Conservation (phyloP, 2,113 vertebrate species). For the Tinamus guttatus region DNA sequence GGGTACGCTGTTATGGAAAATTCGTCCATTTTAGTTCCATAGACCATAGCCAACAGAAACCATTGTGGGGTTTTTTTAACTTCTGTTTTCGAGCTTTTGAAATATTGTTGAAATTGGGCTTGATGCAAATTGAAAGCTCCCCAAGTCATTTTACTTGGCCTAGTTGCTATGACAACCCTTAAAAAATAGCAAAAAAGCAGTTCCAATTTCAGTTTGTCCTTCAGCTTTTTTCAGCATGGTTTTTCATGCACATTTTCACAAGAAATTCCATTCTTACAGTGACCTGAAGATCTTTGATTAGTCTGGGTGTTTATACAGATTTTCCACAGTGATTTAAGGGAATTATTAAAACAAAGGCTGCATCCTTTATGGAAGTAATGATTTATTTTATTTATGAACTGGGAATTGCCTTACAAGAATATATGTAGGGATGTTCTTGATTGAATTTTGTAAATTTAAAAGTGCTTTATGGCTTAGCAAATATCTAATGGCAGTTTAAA, state of each 20-base stretch:
- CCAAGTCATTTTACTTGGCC: background rate
- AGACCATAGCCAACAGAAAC: background rate
- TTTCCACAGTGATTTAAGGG: background rate
- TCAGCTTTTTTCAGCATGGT: background rate
- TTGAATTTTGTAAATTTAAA: background rate
- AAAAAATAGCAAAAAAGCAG: background rate
- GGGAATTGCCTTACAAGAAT: background rate
- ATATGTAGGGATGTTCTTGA: background rate
- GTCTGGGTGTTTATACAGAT: background rate
- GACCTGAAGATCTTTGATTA: background rate
- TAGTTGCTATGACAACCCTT: background rate
- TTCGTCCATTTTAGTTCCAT: background rate
- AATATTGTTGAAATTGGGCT: background rate
- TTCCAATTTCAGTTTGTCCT: constrained; percentile 13
- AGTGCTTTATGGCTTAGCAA: background rate
- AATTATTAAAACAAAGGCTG: background rate
- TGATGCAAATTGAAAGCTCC: background rate
- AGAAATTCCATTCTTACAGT: background rate
- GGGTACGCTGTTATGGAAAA: background rate
- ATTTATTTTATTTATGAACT: background rate
- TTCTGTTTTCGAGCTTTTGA: background rate
- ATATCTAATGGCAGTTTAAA: background rate
- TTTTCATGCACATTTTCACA: background rate
- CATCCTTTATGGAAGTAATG: no score
- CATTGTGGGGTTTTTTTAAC: background rate